A percentile compares a stretch with the other conserved stretches of the same genome.
Conservation (phyloP, 2,888 invertebrate genomes). For the Hylaea fasciaria region DNA sequence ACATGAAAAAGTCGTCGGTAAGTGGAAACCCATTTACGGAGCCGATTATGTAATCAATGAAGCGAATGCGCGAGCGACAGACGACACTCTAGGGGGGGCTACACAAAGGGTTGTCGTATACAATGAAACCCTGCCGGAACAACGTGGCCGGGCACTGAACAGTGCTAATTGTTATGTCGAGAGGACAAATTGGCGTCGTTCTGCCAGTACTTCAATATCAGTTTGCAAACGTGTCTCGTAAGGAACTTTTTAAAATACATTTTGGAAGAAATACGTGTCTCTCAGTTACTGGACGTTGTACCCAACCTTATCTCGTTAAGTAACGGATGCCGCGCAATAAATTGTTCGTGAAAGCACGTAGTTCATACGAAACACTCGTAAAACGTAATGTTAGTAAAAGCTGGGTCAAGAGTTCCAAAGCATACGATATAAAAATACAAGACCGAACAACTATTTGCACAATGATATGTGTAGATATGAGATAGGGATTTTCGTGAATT, state of each 20-base stretch:
- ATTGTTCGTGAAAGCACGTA: conserved; percentile 27
- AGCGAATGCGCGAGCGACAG: conserved; percentile 59
- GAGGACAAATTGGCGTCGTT: conserved; percentile 45
- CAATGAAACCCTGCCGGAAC: conserved; percentile 70
- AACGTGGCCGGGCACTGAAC: conserved; percentile 59
- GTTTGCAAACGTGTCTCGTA: neutral
- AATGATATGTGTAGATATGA: too few species aligned
- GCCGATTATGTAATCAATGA: conserved; percentile 65
- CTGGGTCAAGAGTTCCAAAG: conserved; percentile 9
- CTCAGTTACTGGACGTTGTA: conserved; percentile 15
- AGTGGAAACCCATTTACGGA: conserved; percentile 53
- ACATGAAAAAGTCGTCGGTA: conserved; percentile 52
- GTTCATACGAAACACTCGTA: conserved; percentile 27
- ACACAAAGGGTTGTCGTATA: conserved; percentile 63
- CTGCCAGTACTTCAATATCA: conserved; percentile 23
- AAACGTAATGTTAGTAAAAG: conserved; percentile 28
- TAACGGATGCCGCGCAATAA: conserved; percentile 35
- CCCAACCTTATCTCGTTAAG: conserved; percentile 23
- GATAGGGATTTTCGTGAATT: too few species aligned
- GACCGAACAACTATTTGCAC: too few species aligned
- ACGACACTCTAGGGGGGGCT: conserved; percentile 51
- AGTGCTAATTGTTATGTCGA: conserved; percentile 58
- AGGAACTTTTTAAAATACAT: neutral
- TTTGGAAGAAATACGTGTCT: conserved; percentile 24
- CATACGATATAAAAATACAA: neutral